Percentiles rank a stretch among this genome's conserved stretches.
Conservation (phyloP, 2,113 vertebrate species). For the Sinocyclocheilus anshuiensis region DNA sequence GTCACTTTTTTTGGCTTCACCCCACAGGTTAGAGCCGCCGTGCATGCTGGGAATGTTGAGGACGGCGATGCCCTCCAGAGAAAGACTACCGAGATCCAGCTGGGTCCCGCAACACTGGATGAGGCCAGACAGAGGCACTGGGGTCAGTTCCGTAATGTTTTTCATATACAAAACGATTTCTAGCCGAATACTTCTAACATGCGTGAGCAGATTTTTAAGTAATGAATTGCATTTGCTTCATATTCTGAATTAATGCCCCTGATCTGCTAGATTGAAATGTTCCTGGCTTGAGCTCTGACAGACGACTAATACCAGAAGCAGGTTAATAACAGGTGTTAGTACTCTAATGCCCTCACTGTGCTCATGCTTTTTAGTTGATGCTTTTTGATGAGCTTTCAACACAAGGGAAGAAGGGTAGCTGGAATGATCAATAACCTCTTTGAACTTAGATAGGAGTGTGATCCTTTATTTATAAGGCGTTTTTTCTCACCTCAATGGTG, state of each 20-base stretch:
- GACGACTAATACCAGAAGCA: constrained; percentile 21
- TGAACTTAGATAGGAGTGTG: neutral
- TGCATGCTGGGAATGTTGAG: constrained; percentile 96
- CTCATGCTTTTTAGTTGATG: constrained; percentile 18
- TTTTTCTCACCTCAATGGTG: constrained; percentile 78
- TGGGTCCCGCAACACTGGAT: constrained; percentile 81
- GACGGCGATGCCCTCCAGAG: constrained; percentile 84
- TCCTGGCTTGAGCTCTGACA: neutral
- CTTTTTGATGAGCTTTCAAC: neutral
- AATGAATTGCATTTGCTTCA: constrained; percentile 27
- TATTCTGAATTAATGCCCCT: constrained; percentile 14
- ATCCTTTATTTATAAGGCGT: neutral
- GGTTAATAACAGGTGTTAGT: neutral
- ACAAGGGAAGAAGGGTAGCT: neutral
- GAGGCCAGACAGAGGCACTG: neutral
- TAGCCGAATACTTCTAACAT: constrained; percentile 61
- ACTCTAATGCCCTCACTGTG: neutral
- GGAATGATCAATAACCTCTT: constrained; percentile 12
- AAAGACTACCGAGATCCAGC: constrained; percentile 78
- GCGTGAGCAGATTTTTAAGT: constrained; percentile 13
- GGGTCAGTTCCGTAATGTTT: neutral
- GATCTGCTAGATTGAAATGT: constrained; percentile 19
- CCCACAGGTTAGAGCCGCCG: constrained; percentile 94
- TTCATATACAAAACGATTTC: neutral
- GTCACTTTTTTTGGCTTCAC: constrained; percentile 81